Base-by-base conservation (phyloP, 2,797 vertebrate genomes). In the Champsocephalus esox region DNA sequence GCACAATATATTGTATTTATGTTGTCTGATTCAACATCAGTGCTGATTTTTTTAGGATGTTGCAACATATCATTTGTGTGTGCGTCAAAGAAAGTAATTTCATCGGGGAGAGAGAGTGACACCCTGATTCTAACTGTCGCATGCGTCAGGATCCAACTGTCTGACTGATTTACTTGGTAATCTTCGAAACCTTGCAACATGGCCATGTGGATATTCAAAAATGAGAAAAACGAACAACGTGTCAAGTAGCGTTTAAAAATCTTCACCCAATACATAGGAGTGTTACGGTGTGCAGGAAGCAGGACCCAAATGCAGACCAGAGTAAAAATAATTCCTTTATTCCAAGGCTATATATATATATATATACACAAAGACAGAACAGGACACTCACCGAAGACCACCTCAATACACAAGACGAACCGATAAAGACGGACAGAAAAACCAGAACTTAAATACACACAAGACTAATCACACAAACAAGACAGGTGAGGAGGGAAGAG, bases 41-140 rank as follows among this genome's bases (percentile, higher is more conserved):
- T 17, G 21, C 10, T 28, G 55, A 11, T 46, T 51, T n/a, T 60
- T 48, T 21, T 13, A 3, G 3, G 13, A 52, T 60, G 49, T 81
- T 50, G 49, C 66, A 70, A 73, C 60, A 74, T 75, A 60, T 73
- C 0, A 8, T 2, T 12, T n/a, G 55, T 65, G 66, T 43, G 32
- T 70, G 38, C 16, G 64, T 86, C 75, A 76, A 66, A 60, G 48
- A 85, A 68, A 76, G 68, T 75, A 50, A 70, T 21, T 48, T 1
- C 58, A 45, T 54, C 14, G 58, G 9, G 51, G 32, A 75, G 46
- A 2, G n/a, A 79, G 41, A 80, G 66, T 70, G 66, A 76, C 75
- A 67, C 38, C 45, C 66, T 28, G 48, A 5, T 19, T 68, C 67
- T 58, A 65, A 50, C 3, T 54, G 43, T 63, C 13, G 72, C 8